Evolutionary conservation across 2,797 vertebrate species (phyloP).

Genomic region (Cryptoblepharus egeriae): DNA sequence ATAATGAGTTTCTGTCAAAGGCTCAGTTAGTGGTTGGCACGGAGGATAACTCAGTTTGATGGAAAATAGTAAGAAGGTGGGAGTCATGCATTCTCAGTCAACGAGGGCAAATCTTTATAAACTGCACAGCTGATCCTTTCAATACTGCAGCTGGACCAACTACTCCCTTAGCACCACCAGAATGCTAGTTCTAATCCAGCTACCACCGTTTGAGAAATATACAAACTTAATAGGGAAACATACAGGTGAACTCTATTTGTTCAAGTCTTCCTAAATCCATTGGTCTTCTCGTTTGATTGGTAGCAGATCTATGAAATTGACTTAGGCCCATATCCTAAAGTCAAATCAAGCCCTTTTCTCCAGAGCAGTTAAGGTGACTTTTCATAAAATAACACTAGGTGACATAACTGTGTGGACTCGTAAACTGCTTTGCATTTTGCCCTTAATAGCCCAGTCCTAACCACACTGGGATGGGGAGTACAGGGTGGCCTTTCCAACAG

Average conservation of each 20-base stretch:
- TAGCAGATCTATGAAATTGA: neutral
- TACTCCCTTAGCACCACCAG: neutral
- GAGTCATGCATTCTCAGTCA: neutral
- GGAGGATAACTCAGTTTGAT: constrained; percentile 16
- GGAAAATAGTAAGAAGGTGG: neutral
- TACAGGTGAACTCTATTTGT: neutral
- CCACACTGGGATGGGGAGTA: too few species aligned
- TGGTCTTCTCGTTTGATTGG: too few species aligned
- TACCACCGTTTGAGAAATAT: neutral
- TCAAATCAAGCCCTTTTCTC: too few species aligned
- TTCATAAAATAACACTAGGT: too few species aligned
- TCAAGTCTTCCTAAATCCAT: neutral
- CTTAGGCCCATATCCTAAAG: too few species aligned
- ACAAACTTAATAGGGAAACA: neutral
- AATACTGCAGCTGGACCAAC: neutral
- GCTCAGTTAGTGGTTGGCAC: neutral
- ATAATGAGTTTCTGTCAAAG: constrained; percentile 1
- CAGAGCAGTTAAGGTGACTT: too few species aligned
- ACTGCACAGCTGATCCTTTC: neutral
- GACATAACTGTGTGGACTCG: too few species aligned
- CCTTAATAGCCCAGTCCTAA: too few species aligned
- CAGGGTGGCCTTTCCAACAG: too few species aligned
- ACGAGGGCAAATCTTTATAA: neutral
- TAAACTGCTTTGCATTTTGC: too few species aligned
- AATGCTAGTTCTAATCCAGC: too few species aligned